phyloP scores from a whole-genome alignment of 2,113 vertebrate genomes.

The Phalacrocorax pelagicus region DNA sequence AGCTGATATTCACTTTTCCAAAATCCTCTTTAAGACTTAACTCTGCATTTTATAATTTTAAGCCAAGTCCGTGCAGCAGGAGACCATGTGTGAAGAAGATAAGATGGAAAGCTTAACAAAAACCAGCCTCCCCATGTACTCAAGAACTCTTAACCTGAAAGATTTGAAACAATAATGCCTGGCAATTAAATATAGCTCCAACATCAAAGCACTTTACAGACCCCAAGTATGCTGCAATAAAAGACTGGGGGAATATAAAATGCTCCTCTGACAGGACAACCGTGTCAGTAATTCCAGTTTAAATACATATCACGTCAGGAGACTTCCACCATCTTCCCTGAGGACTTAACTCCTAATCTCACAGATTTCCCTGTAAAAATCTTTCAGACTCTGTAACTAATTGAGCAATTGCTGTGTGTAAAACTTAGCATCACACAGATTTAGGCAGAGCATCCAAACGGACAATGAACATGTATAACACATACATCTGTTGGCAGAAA shows the following conservation, averaged over 20 bases:
- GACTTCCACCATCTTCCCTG: background rate
- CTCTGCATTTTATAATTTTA: background rate
- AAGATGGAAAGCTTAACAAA: constrained; percentile 30
- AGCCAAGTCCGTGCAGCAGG: background rate
- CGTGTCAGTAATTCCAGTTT: background rate
- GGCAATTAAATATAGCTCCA: background rate
- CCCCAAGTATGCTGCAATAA: background rate
- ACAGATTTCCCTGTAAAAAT: background rate
- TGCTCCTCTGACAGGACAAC: background rate
- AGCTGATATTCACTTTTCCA: background rate
- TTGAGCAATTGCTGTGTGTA: background rate
- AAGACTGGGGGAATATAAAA: background rate
- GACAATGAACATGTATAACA: background rate
- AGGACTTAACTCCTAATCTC: background rate
- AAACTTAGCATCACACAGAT: background rate
- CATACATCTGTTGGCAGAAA: background rate
- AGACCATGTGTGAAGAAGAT: constrained; percentile 9
- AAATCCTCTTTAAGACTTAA: background rate
- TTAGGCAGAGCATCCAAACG: background rate
- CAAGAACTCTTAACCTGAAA: background rate
- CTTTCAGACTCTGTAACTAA: background rate
- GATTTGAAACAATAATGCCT: background rate
- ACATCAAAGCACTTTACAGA: constrained; percentile 18
- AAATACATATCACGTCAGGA: background rate
- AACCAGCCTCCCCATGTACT: background rate